Base-by-base conservation (phyloP, 2,113 vertebrate species). In the Chaetura pelagica region DNA sequence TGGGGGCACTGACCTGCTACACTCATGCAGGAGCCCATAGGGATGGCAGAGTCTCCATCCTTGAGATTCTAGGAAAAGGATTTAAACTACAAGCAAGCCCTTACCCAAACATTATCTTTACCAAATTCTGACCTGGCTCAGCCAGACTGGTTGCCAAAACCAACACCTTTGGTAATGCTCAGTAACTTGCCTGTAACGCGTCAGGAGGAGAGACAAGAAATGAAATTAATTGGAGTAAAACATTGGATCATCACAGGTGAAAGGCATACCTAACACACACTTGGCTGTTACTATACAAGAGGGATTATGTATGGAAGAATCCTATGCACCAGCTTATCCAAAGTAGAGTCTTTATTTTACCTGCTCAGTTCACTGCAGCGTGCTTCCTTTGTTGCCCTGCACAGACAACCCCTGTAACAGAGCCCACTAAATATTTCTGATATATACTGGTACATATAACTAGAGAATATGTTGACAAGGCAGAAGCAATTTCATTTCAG, bases 401-500 rank as follows among this genome's bases (percentile, higher is more conserved):
- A 2, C 26, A 63, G 76, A 52, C 8, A 59, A 71, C 19, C 35
- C 84, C 69, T 66, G 19, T 52, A 63, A 38, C 13, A 71, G 30
- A 66, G 58, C 59, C 48, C 54, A 35, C 59, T 58, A 67, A 76
- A 58, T 82, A 90, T 67, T 94, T 66, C 92, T 79, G 72, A 88
- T 71, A 55, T 44, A 63, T 11, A 18, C 64, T 77, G 61, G 42
- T 35, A 75, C 49, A 18, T 58, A 67, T 49, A 92, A 82, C 32
- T 75, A 81, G 71, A 78, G 38, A 61, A 78, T 38, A 29, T 22
- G 29, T 69, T 74, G 48, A 82, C 52, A 54, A n/a, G 73, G 67
- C 61, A 96, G 89, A 96, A 83, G 49, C 42, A 92, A 89, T 96
- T 95, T 66, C 83, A 91, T 68, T 78, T 69, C 71, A 69, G 35